Conservation (phyloP, 2,113 vertebrate species). For the Neopipo cinnamomea region DNA sequence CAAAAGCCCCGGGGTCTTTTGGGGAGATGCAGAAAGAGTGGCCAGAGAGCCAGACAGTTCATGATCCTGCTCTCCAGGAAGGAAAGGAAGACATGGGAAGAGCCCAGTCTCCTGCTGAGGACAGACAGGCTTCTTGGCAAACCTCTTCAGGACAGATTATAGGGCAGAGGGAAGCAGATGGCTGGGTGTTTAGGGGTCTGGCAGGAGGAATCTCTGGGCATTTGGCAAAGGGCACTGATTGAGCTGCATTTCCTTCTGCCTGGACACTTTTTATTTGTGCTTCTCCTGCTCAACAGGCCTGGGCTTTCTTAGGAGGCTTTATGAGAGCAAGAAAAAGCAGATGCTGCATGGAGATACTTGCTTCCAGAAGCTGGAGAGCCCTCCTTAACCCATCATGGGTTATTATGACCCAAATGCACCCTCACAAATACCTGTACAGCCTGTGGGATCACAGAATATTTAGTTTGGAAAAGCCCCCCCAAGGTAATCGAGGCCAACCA, state of each 20-base stretch:
- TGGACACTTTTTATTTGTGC: background rate
- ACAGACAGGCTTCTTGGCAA: background rate
- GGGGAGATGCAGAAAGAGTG: background rate
- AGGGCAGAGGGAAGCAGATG: conserved; percentile 11
- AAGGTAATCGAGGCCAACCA: rapidly evolving
- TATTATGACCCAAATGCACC: background rate
- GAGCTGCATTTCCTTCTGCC: background rate
- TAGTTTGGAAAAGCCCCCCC: background rate
- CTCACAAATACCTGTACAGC: background rate
- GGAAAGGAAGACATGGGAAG: background rate
- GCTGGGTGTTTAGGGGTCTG: background rate
- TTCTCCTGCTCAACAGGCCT: background rate
- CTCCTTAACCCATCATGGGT: background rate
- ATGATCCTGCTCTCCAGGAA: background rate
- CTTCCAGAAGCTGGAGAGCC: background rate
- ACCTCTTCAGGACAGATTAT: background rate
- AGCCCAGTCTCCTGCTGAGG: background rate
- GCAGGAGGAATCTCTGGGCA: background rate
- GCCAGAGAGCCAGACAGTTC: background rate
- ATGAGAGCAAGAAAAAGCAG: background rate
- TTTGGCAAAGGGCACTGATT: background rate
- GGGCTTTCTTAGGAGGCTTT: background rate
- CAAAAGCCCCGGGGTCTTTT: rapidly evolving
- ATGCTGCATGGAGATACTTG: background rate
- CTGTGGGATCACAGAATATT: rapidly evolving